Evolutionary conservation across 2,113 vertebrate genomes (phyloP), one percentile per base, ranked within the genome.

Genomic region (Nannobrachium achirus): DNA sequence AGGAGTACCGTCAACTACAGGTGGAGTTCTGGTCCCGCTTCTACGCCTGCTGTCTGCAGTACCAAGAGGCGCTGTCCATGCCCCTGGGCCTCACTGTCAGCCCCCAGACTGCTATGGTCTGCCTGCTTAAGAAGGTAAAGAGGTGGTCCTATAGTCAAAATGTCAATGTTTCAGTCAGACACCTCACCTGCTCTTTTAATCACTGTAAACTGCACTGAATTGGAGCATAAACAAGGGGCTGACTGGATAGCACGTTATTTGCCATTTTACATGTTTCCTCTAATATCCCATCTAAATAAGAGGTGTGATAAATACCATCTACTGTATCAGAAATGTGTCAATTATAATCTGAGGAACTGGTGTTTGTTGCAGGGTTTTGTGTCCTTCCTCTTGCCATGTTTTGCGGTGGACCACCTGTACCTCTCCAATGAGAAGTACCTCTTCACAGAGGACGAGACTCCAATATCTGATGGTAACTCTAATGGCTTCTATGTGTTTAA

Each of bases 21-120:
- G 93, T 96, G 79, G 96, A 96, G 77, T 97, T 96, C 87, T 99
- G 97, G 97, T 96, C 95, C 66, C 96, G 95, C 86, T 97, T 99
- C 75, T 98, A 98, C 2, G 94, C 95, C 67, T 98, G 96, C 74
- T 98, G 95, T 75, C 91, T 98, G 19, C 96, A 98, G 86, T 99
- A 98, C 77, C 96, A 99, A 76, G 96, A 98, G 80, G 94, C 91
- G 0, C 90, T 96, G 70, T 94, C 95, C 0, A 85, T 89, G 0
- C 95, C 97, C 0, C 91, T 99, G 25, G 96, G 94, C 1, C 86
- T 99, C 11, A 94, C 92, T 1, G 76, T 97, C 71, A 95, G 93
- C 70, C 90, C 88, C 0, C 83, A 93, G 81, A 95, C 92, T 0
- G 83, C 79, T 57, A 96, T 96, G 94, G 92, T 94, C 75, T 97